phyloP scores from a whole-genome alignment of 2,113 vertebrate species.

The Taxidea taxus region DNA sequence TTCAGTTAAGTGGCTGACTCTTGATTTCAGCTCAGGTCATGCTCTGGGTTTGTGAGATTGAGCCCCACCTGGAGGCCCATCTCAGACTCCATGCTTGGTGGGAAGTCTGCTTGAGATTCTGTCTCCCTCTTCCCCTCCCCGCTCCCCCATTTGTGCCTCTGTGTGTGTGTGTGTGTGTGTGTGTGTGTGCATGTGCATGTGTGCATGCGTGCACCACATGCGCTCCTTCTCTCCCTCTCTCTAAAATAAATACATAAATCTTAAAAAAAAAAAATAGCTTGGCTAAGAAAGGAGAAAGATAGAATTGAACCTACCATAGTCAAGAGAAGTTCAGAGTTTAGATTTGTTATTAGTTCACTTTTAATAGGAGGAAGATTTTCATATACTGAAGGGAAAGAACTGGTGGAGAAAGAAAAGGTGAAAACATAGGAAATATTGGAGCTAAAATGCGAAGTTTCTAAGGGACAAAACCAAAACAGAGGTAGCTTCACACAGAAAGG shows the following conservation, averaged over 20 bases:
- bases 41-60: neutral
- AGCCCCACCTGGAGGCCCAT: neutral
- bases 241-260: neutral
- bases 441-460: neutral
- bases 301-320: neutral
- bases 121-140: neutral
- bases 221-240: neutral
- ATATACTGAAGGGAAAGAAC: neutral
- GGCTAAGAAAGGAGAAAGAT: neutral
- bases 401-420: neutral
- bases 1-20: neutral
- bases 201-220: no score
- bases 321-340: neutral
- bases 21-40: neutral
- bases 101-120: neutral
- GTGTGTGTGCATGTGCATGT: accelerated
- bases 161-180: no score
- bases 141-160: neutral
- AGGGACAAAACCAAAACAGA: neutral
- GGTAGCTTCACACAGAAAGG: neutral
- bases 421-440: neutral
- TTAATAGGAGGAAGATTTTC: neutral
- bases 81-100: neutral
- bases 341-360: neutral
- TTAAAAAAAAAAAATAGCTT: neutral